phyloP scores from a whole-genome alignment of 2,888 invertebrate species.

The Acleris cristana region DNA sequence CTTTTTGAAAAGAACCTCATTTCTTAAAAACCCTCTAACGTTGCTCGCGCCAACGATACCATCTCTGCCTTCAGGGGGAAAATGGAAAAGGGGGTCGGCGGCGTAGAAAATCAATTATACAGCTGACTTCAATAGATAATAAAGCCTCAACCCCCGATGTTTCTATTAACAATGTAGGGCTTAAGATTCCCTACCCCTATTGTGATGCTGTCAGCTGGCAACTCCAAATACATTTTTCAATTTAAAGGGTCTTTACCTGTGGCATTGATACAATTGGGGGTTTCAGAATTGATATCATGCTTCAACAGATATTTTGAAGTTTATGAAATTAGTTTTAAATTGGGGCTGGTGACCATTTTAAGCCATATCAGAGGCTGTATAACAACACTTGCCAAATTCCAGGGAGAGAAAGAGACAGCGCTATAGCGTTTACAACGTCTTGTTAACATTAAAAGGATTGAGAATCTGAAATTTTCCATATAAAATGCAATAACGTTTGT shows the following conservation, averaged over 20 bases:
- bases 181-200: slow-evolving; percentile 30
- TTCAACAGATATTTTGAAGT: too few relatives aligned
- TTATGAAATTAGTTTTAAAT: too few relatives aligned
- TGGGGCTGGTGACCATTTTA: too few relatives aligned
- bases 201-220: slow-evolving; percentile 21
- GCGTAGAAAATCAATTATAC: slow-evolving; percentile 71
- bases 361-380: too few relatives aligned
- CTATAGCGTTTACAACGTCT: too few relatives aligned
- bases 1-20: slow-evolving; percentile 12
- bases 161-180: slow-evolving; percentile 51
- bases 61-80: slow-evolving; percentile 55
- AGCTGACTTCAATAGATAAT: slow-evolving; percentile 60
- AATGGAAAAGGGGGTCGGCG: slow-evolving; percentile 58
- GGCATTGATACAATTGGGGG: not conserved
- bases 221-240: slow-evolving; percentile 21
- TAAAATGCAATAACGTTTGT: too few relatives aligned
- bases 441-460: too few relatives aligned
- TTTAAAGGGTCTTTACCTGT: slow-evolving; percentile 2
- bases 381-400: too few relatives aligned
- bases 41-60: slow-evolving; percentile 27
- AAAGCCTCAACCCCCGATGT: slow-evolving; percentile 54
- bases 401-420: too few relatives aligned
- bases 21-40: slow-evolving; percentile 11
- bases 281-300: not conserved
- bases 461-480: too few relatives aligned